Evolutionary conservation across 2,888 invertebrate species (phyloP).

Genomic region (Lasioglossum leucozonium): DNA sequence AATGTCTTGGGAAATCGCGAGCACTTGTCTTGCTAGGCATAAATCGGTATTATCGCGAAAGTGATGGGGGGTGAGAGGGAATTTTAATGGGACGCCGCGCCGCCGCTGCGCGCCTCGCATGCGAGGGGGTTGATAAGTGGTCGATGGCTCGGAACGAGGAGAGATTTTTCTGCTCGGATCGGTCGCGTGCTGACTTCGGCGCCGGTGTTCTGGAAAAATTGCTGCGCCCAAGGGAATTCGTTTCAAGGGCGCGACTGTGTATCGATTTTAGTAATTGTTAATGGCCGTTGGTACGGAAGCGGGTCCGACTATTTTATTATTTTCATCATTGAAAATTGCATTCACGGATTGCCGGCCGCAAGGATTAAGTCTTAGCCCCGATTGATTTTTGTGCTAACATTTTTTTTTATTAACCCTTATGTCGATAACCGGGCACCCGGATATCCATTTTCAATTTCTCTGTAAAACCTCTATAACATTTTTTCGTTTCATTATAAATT

Average conservation of each 20-base stretch:
- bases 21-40: constrained; percentile 12
- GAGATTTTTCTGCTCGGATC: background rate
- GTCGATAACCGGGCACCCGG: too few relatives aligned
- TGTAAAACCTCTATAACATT: too few relatives aligned
- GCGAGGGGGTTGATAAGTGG: constrained; percentile 14
- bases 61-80: background rate
- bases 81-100: constrained; percentile 12
- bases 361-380: too few relatives aligned
- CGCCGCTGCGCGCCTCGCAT: background rate
- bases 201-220: background rate
- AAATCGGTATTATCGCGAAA: constrained; percentile 41
- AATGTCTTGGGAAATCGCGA: constrained; percentile 39
- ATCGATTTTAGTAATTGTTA: background rate
- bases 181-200: background rate
- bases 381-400: too few relatives aligned
- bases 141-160: constrained; percentile 8
- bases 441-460: too few relatives aligned
- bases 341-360: too few relatives aligned
- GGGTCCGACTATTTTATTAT: background rate
- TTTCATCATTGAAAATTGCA: background rate
- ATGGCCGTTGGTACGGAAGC: background rate
- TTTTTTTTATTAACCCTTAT: too few relatives aligned
- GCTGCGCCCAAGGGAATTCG: background rate
- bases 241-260: background rate
- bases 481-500: too few relatives aligned